Evolutionary conservation across 2,888 invertebrate genomes (phyloP).

Genomic region (Didymodactylos carnosus): DNA sequence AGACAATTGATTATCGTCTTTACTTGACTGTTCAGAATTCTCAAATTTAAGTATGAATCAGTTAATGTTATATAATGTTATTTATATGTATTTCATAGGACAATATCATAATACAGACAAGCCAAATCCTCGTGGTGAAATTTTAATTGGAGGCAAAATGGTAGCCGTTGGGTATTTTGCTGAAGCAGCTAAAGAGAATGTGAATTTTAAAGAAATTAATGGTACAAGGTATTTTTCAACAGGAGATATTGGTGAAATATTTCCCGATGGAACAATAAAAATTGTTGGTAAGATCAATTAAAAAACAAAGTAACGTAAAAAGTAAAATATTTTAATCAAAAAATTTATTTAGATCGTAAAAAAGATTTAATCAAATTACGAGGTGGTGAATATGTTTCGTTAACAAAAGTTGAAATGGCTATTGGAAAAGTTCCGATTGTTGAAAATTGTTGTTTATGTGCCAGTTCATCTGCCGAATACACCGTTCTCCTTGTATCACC

Average conservation of each 20-base stretch:
- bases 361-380: conserved; percentile 94
- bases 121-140: conserved; percentile 64
- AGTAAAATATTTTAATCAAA: too few species aligned
- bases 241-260: conserved; percentile 84
- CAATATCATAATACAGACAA: conserved; percentile 61
- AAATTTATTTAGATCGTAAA: conserved; percentile 92
- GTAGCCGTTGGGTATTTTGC: conserved; percentile 72
- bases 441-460: conserved; percentile 63
- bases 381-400: conserved; percentile 88
- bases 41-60: not conserved
- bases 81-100: too few species aligned
- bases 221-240: conserved; percentile 48
- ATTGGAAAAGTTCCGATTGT: conserved; percentile 77
- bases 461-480: not conserved
- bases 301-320: not conserved
- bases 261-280: conserved; percentile 74
- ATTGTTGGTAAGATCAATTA: conserved; percentile 56
- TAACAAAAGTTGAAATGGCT: conserved; percentile 85
- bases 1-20: conserved; percentile 1
- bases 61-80: not conserved
- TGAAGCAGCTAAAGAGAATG: conserved; percentile 65
- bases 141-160: conserved; percentile 66
- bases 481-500: conserved; percentile 2
- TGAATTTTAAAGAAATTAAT: conserved; percentile 56
- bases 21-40: conserved; percentile 38